A percentile compares a stretch with the other conserved stretches of the same genome.
Evolutionary conservation across 2,888 invertebrate species (phyloP).

Genomic region (Nomada fucata): DNA sequence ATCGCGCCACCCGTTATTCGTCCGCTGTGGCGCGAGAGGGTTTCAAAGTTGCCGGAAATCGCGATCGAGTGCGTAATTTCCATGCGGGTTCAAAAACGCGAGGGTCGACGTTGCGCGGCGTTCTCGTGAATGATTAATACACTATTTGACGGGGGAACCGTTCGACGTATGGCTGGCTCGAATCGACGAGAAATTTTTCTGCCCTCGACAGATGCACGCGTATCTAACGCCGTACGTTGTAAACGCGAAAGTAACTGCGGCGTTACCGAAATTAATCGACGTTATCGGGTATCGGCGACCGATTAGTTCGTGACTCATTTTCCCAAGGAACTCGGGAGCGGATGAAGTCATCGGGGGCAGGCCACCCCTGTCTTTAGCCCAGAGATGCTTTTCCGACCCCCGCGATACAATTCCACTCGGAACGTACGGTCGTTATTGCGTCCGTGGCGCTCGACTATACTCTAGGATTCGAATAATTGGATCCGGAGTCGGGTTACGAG

Average conservation of each 20-base stretch:
- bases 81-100: too few relatives aligned
- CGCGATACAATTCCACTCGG: constrained; percentile 48
- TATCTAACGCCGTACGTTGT: too few relatives aligned
- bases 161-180: too few relatives aligned
- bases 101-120: too few relatives aligned
- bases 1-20: too few relatives aligned
- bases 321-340: constrained; percentile 11
- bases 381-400: constrained; percentile 8
- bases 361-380: constrained; percentile 7
- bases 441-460: constrained; percentile 50
- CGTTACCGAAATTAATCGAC: constrained; percentile 26
- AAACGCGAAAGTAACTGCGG: background rate
- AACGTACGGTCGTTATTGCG: constrained; percentile 62
- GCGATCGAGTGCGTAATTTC: too few relatives aligned
- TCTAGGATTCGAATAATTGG: constrained; percentile 70
- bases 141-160: too few relatives aligned
- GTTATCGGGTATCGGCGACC: constrained; percentile 2
- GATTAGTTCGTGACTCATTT: constrained; percentile 38
- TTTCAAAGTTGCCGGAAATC: too few relatives aligned
- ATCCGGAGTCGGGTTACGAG: constrained; percentile 67
- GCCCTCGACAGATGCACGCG: too few relatives aligned
- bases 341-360: constrained; percentile 34
- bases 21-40: too few relatives aligned
- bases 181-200: too few relatives aligned
- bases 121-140: too few relatives aligned